Base-by-base conservation (phyloP, 1,140 invertebrate species). In the Druon quercuslanigerum region DNA sequence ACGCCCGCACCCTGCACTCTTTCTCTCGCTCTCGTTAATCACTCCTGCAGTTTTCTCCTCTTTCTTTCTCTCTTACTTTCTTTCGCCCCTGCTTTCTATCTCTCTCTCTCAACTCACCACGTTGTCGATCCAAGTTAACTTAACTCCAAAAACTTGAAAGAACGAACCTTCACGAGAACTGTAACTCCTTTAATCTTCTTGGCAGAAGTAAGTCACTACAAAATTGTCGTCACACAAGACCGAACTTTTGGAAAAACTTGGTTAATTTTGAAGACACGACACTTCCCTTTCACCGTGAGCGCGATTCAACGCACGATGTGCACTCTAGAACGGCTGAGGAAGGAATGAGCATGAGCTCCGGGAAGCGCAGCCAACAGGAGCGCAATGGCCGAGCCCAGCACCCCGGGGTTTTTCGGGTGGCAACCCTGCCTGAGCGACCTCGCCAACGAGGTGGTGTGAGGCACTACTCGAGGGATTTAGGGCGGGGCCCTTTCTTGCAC, bases 311-410 rank as follows among this genome's bases (percentile, higher is more conserved):
- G 75, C 56, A 60, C 79, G 81, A 81, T 80, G 77, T 71, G 79
- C 81, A 72, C 85, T 66, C 75, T 72, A 79, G 83, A 79, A 81
- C 83, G 79, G 80, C 77, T 80, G 74, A 79, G 76, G 84, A 85
- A 87, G 86, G 82, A 87, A 86, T 87, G 84, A 85, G 79, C 54
- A 86, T 87, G 84, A 46, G 40, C 75, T 40, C 76, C 75, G 79
- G 78, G 83, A 81, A 50, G 73, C 75, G 83, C 75, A 75, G 75
- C 72, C 70, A 50, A 56, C 82, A 86, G 85, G 83, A 79, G 20
- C 82, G 82, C 79, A 82, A 17, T 72, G 72, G 57, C 50, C 52
- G 72, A 76, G 77, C 76, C 76, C 76, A 72, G 77, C 70, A 73
- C 83, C 82, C 82, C 76, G 82, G 82, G 82, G 78, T 73, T 71